Percentiles rank a stretch among this genome's conserved stretches.
phyloP scores from a whole-genome alignment of 2,888 invertebrate genomes.

The Ethmia dodecea region DNA sequence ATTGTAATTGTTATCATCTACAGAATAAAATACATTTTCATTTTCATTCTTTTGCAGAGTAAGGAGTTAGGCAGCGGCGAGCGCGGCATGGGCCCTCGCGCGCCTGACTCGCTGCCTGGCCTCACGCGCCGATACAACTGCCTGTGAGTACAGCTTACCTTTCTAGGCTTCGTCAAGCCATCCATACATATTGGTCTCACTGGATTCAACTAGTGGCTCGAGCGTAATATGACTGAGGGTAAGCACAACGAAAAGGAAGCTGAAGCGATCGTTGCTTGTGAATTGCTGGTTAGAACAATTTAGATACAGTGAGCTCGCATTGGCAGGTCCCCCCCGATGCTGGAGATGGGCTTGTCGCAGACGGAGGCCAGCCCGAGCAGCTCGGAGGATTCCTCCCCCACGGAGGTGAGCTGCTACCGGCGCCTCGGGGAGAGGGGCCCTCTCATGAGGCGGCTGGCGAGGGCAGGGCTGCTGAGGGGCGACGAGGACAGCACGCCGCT shows the following conservation, averaged over 20 bases:
- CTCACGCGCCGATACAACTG: conserved; percentile 77
- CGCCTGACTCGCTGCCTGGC: conserved; percentile 83
- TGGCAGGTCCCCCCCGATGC: too few relatives aligned
- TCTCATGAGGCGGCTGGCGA: conserved; percentile 86
- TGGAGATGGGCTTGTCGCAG: too few relatives aligned
- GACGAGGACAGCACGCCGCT: conserved; percentile 87
- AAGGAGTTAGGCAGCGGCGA: conserved; percentile 53
- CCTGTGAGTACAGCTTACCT: conserved; percentile 14
- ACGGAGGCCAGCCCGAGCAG: conserved; percentile 79
- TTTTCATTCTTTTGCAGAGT: conserved; percentile 54
- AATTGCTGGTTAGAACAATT: too few relatives aligned
- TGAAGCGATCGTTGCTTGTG: too few relatives aligned
- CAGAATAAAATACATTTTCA: too few relatives aligned
- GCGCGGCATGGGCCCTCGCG: conserved; percentile 54
- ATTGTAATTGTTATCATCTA: too few relatives aligned
- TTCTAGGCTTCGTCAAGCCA: neutral
- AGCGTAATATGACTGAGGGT: too few relatives aligned
- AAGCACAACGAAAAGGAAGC: too few relatives aligned
- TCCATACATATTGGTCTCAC: too few relatives aligned
- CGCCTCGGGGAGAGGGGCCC: conserved; percentile 82
- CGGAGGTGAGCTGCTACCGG: conserved; percentile 91
- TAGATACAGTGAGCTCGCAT: too few relatives aligned
- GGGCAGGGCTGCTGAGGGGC: conserved; percentile 66
- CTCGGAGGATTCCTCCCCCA: conserved; percentile 92
- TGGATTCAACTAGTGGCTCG: too few relatives aligned